phyloP scores from a whole-genome alignment of 2,888 invertebrate genomes.

The Pollenia labialis region DNA sequence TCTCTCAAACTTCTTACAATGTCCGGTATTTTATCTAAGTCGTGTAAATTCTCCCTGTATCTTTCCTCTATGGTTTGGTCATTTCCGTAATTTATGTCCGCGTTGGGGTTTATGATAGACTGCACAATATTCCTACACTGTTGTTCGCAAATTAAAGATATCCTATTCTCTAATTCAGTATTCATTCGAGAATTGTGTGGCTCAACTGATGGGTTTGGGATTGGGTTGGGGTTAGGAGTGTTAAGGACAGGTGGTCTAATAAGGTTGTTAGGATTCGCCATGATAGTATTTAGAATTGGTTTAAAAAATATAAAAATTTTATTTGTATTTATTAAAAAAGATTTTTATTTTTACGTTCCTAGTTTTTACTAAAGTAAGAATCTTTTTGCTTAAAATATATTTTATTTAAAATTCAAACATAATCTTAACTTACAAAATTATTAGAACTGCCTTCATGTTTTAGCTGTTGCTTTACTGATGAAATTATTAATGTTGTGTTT shows the following conservation, averaged over 20 bases:
- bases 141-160: constrained; percentile 8
- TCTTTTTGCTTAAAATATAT: constrained; percentile 6
- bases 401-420: not conserved
- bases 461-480: too few species aligned
- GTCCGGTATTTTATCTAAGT: constrained; percentile 12
- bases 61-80: constrained; percentile 30
- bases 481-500: not conserved
- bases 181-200: constrained; percentile 9
- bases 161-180: constrained; percentile 25
- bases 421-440: constrained; percentile 4
- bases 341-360: not conserved
- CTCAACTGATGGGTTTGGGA: not conserved
- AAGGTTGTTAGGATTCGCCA: not conserved
- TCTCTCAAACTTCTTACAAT: constrained; percentile 22
- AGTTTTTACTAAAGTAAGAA: not conserved
- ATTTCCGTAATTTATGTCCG: constrained; percentile 10
- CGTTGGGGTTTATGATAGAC: constrained; percentile 15
- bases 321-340: constrained; percentile 4
- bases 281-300: constrained; percentile 1
- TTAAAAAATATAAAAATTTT: not conserved
- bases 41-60: constrained; percentile 1
- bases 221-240: not conserved
- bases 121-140: constrained; percentile 25
- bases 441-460: not conserved
- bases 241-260: not conserved